These are phyloP conservation scores for Lepidochitona cinerea DNA, from an alignment of 2,888 invertebrate genomes.

Conservation along the genomic window DNA sequence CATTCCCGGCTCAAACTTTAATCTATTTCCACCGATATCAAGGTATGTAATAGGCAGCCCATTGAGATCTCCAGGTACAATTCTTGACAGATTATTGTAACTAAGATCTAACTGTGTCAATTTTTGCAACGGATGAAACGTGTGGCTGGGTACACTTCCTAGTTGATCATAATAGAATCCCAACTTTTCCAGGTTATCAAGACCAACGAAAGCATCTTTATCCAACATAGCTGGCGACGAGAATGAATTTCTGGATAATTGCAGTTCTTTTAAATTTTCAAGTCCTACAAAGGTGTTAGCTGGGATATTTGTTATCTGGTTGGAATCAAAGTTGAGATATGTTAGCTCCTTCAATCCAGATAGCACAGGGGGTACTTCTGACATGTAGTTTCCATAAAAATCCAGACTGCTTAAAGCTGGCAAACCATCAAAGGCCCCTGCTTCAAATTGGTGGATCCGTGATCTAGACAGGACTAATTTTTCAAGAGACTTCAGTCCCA, in stretches of 20 bases:
- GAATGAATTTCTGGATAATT: not conserved
- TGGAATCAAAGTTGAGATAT: slow-evolving; percentile 4
- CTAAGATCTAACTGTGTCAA: not conserved
- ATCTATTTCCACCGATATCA: not conserved
- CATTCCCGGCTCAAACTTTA: not conserved
- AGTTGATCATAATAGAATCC: not conserved
- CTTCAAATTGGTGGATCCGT: not conserved
- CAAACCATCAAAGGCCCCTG: not conserved
- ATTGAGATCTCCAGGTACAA: not conserved
- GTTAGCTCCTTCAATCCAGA: not conserved
- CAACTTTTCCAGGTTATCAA: not conserved
- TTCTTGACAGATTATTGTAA: not conserved
- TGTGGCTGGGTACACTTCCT: not conserved
- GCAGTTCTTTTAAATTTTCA: not conserved
- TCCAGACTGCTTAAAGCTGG: not conserved
- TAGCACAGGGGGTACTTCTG: not conserved
- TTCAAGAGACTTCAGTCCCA: not conserved
- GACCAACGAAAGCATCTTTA: not conserved
- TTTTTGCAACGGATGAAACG: not conserved
- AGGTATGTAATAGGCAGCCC: not conserved
- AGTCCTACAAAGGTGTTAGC: not conserved
- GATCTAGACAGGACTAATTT: not conserved
- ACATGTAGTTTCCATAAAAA: slow-evolving; percentile 1
- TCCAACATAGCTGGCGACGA: not conserved
- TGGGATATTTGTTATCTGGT: not conserved